phyloP scores from a whole-genome alignment of 2,113 vertebrate genomes.

The Theropithecus gelada region DNA sequence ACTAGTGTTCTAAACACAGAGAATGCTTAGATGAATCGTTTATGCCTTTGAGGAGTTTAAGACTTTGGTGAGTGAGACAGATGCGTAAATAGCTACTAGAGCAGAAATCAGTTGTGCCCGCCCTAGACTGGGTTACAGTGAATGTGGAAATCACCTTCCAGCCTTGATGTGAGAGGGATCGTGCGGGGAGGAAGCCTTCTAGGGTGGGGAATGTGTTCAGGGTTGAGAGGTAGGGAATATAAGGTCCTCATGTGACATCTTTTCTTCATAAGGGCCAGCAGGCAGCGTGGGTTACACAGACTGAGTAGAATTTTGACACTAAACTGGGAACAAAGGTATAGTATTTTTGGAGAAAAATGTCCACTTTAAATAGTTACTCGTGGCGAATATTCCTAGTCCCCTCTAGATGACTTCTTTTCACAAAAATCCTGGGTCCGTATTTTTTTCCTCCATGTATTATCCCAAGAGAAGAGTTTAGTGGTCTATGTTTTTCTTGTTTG shows the following conservation, averaged over 20 bases:
- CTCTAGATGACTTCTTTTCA: background rate
- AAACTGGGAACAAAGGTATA: background rate
- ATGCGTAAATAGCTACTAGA: background rate
- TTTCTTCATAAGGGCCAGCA: background rate
- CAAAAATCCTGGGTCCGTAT: background rate
- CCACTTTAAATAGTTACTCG: background rate
- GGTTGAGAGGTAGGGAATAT: rapidly evolving
- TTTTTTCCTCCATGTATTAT: background rate
- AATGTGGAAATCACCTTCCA: background rate
- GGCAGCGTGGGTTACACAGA: background rate
- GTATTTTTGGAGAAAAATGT: background rate
- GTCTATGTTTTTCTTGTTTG: background rate
- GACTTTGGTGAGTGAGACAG: background rate
- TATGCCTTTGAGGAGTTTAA: background rate
- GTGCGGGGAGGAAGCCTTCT: background rate
- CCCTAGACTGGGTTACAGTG: background rate
- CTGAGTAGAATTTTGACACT: background rate
- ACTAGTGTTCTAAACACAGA: background rate
- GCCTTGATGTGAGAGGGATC: background rate
- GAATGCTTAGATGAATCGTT: background rate
- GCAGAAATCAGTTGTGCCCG: background rate
- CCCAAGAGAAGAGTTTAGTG: background rate
- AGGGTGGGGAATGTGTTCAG: too few species aligned
- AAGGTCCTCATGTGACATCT: background rate
- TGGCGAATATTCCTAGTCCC: background rate